Percentiles rank a stretch among this genome's conserved stretches.
Conservation (phyloP, 2,888 invertebrate species). For the Cerastis rubricosa region DNA sequence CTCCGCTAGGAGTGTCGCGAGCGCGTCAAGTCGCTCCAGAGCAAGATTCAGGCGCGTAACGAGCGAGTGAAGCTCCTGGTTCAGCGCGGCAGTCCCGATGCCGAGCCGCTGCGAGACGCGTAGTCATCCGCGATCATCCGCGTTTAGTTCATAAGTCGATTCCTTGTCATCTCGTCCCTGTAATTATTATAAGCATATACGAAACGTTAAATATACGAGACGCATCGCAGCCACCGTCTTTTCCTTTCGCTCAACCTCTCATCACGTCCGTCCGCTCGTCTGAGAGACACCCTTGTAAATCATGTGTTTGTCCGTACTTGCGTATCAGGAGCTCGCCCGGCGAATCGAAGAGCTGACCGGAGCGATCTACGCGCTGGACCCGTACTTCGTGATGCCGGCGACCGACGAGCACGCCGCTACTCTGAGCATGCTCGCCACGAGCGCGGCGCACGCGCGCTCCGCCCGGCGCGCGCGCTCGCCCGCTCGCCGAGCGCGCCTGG, state of each 20-base stretch:
- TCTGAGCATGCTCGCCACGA: constrained; percentile 85
- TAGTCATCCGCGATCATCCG: constrained; percentile 80
- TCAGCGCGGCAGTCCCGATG: constrained; percentile 96
- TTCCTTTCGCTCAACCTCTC: constrained; percentile 80
- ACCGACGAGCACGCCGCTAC: constrained; percentile 92
- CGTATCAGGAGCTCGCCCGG: constrained; percentile 93
- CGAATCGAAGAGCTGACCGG: constrained; percentile 93
- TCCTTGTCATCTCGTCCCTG: constrained; percentile 79
- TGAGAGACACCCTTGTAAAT: constrained; percentile 84
- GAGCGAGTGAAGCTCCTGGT: constrained; percentile 97
- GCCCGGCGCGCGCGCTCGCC: constrained; percentile 84
- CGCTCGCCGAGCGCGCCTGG: constrained; percentile 73
- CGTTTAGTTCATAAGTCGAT: constrained; percentile 80
- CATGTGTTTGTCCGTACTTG: constrained; percentile 90
- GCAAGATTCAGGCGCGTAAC: constrained; percentile 96
- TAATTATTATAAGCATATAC: constrained; percentile 78
- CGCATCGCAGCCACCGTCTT: constrained; percentile 85
- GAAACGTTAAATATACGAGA: constrained; percentile 84
- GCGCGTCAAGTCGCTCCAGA: constrained; percentile 96
- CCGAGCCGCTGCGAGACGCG: constrained; percentile 93
- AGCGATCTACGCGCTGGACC: constrained; percentile 94
- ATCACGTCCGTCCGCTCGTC: constrained; percentile 73
- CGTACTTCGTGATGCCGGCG: constrained; percentile 91
- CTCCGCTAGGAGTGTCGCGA: constrained; percentile 95
- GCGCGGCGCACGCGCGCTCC: constrained; percentile 84